A percentile compares a stretch with the other conserved stretches of the same genome.
Conservation (phyloP, 2,888 invertebrate genomes). For the Podotricha telesiphe region DNA sequence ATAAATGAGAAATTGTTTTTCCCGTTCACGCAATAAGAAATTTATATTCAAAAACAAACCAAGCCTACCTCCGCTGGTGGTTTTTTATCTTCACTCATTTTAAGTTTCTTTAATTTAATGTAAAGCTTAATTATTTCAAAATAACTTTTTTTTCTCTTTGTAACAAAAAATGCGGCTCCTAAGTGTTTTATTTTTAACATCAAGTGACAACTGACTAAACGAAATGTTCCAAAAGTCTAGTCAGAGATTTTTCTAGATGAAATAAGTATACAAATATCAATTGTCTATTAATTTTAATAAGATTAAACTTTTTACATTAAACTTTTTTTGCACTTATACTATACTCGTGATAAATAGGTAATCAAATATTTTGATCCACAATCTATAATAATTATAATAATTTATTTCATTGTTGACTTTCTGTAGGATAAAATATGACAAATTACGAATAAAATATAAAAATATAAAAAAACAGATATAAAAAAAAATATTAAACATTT, state of each 20-base stretch:
- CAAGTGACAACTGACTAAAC: constrained; percentile 4
- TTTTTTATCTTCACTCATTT: constrained; percentile 13
- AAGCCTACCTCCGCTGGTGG: constrained; percentile 9
- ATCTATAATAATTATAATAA: too few relatives aligned
- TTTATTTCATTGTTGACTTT: too few relatives aligned
- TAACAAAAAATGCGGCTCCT: not conserved
- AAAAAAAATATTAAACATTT: too few relatives aligned
- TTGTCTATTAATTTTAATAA: too few relatives aligned
- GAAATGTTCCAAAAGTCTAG: constrained; percentile 20
- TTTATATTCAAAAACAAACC: not conserved
- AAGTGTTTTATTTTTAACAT: constrained; percentile 31
- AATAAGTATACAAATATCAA: constrained; percentile 11
- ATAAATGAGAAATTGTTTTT: not conserved
- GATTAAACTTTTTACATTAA: too few relatives aligned
- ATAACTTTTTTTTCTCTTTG: constrained; percentile 1
- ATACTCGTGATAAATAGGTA: too few relatives aligned
- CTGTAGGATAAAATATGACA: too few relatives aligned
- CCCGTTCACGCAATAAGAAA: not conserved
- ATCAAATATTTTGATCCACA: too few relatives aligned
- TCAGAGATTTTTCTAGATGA: constrained; percentile 28
- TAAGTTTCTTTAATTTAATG: not conserved
- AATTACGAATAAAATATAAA: too few relatives aligned
- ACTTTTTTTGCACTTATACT: too few relatives aligned
- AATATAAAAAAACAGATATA: too few relatives aligned
- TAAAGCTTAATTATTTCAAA: not conserved